phyloP scores from a whole-genome alignment of 1,140 invertebrate genomes.

The Meloidogyne hapla region DNA sequence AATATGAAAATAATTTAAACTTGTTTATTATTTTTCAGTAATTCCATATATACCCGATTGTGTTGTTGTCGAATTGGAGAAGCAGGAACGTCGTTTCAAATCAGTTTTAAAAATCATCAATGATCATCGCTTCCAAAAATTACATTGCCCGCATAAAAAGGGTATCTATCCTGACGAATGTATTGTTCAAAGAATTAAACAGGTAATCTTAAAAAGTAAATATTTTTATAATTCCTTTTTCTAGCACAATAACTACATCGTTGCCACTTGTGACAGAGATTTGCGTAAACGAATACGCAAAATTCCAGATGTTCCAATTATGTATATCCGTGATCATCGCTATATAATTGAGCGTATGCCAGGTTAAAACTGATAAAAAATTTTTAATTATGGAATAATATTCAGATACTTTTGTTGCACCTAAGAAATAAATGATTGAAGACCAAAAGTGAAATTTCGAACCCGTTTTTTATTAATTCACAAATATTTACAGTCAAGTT shows the following conservation, averaged over 20 bases:
- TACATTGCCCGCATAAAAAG: conserved; percentile 85
- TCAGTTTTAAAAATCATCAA: conserved; percentile 94
- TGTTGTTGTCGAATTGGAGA: conserved; percentile 96
- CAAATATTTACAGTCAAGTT: too few species aligned
- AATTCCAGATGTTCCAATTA: conserved; percentile 97
- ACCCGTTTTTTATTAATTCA: too few species aligned
- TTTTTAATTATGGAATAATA: too few species aligned
- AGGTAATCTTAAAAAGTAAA: too few species aligned
- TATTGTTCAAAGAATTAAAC: conserved; percentile 87
- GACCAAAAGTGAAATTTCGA: too few species aligned
- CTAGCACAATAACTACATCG: conserved; percentile 98
- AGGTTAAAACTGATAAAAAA: conserved; percentile 37
- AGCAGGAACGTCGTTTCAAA: conserved; percentile 88
- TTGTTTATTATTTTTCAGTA: conserved; percentile 93
- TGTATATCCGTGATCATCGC: conserved; percentile 78
- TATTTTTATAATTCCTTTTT: too few species aligned
- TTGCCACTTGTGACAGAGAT: conserved; percentile 97
- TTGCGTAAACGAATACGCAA: conserved; percentile 91
- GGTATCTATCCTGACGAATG: conserved; percentile 99
- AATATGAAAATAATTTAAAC: too few species aligned
- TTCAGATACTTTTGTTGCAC: conserved; percentile 23
- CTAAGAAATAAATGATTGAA: conserved; percentile 36
- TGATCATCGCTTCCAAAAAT: conserved; percentile 86
- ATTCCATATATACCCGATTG: conserved; percentile 99
- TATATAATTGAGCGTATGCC: conserved; percentile 97